These are phyloP conservation scores for Trichogramma evanescens DNA, from an alignment of 2,888 invertebrate species.

Conservation along the genomic window DNA sequence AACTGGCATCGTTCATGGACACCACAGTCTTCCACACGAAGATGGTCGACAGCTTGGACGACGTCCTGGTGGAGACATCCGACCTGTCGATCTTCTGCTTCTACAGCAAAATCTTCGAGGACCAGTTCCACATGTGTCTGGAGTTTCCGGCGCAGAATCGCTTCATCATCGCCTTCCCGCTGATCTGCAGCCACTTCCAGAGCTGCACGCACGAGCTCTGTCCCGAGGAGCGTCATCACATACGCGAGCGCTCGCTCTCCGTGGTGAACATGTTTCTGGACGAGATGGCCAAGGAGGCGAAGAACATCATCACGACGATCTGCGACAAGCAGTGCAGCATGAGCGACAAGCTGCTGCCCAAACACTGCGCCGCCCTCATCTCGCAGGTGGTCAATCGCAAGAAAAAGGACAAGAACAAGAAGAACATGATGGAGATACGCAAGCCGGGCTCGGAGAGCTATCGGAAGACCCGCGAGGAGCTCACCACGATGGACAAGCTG, in stretches of 20 bases:
- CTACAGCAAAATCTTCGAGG: slow-evolving; percentile 93
- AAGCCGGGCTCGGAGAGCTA: slow-evolving; percentile 95
- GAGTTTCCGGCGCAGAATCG: slow-evolving; percentile 98
- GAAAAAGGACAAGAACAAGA: slow-evolving; percentile 88
- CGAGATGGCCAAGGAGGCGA: slow-evolving; percentile 98
- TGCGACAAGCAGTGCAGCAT: slow-evolving; percentile 97
- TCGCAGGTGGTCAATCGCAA: slow-evolving; percentile 82
- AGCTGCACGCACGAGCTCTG: slow-evolving; percentile 96
- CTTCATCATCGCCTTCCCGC: slow-evolving; percentile 94
- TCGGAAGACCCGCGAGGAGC: slow-evolving; percentile 88
- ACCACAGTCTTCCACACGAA: slow-evolving; percentile 94
- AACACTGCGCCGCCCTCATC: slow-evolving; percentile 88
- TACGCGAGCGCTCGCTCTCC: slow-evolving; percentile 87
- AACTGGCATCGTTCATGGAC: slow-evolving; percentile 86
- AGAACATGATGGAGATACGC: slow-evolving; percentile 75
- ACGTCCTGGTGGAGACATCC: slow-evolving; percentile 92
- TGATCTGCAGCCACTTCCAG: slow-evolving; percentile 96
- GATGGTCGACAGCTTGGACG: slow-evolving; percentile 96
- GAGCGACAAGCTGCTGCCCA: slow-evolving; percentile 89
- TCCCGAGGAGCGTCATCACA: slow-evolving; percentile 96
- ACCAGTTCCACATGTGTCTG: slow-evolving; percentile 96
- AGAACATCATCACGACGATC: slow-evolving; percentile 96
- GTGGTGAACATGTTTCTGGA: slow-evolving; percentile 96
- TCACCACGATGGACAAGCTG: slow-evolving; percentile 97
- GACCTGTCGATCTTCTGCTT: slow-evolving; percentile 97